Conservation (phyloP, 1,140 invertebrate genomes). For the Drosophila aff. region DNA sequence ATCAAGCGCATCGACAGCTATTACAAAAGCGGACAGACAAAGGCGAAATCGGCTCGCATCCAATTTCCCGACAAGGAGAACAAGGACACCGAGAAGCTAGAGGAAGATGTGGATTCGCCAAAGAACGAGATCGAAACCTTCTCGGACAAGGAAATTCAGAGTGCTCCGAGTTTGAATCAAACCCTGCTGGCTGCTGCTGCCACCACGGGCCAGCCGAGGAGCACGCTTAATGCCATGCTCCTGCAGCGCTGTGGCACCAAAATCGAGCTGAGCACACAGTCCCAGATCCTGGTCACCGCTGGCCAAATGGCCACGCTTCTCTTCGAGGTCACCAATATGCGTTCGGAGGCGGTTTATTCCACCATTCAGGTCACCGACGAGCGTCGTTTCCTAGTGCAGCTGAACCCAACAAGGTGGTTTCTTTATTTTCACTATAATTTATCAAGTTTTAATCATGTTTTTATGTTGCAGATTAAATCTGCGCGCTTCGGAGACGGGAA, state of each 20-base stretch:
- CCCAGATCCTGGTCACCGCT: constrained; percentile 69
- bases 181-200: constrained; percentile 48
- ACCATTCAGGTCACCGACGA: constrained; percentile 86
- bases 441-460: neutral
- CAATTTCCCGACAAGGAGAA: constrained; percentile 59
- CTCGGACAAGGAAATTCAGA: constrained; percentile 71
- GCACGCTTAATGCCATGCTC: constrained; percentile 60
- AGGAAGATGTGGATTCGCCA: constrained; percentile 54
- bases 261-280: constrained; percentile 79
- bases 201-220: constrained; percentile 46
- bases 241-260: constrained; percentile 76
- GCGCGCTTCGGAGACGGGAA: constrained; percentile 86
- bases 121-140: constrained; percentile 80
- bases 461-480: constrained; percentile 80
- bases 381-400: constrained; percentile 85
- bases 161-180: constrained; percentile 55
- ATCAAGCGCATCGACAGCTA: constrained; percentile 80
- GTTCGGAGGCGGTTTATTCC: constrained; percentile 85
- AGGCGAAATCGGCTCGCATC: constrained; percentile 47
- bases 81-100: constrained; percentile 42
- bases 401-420: constrained; percentile 78
- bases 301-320: constrained; percentile 77
- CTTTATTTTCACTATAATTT: neutral
- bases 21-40: constrained; percentile 45
- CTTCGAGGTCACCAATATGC: constrained; percentile 87